Evolutionary conservation across 2,113 vertebrate genomes (phyloP).

Genomic region (Benitochromis conjunctus): DNA sequence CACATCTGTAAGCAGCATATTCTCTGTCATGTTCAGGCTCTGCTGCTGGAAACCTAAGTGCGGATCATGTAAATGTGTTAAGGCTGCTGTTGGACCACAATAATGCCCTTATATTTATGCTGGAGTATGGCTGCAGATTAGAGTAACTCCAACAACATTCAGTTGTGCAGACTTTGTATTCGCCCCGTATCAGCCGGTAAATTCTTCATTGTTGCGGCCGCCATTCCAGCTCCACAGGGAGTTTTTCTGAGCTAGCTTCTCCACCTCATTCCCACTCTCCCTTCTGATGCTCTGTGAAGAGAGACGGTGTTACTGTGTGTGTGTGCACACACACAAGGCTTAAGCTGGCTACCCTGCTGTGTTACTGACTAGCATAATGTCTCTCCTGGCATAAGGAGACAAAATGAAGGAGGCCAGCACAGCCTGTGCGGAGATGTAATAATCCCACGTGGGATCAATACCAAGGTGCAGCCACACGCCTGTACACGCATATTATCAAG

Average conservation of each 20-base stretch:
- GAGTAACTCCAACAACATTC: slow-evolving; percentile 67
- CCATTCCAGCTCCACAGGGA: slow-evolving; percentile 56
- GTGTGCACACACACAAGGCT: slow-evolving; percentile 34
- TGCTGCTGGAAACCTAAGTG: slow-evolving; percentile 77
- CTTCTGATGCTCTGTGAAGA: slow-evolving; percentile 18
- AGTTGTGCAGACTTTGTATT: slow-evolving; percentile 67
- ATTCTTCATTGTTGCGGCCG: slow-evolving; percentile 59
- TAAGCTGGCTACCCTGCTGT: slow-evolving; percentile 56
- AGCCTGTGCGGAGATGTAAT: slow-evolving; percentile 18
- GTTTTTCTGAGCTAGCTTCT: slow-evolving; percentile 54
- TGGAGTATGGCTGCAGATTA: slow-evolving; percentile 88
- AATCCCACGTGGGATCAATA: slow-evolving; percentile 71
- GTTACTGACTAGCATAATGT: slow-evolving; percentile 57
- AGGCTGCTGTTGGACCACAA: slow-evolving; percentile 74
- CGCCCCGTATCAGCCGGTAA: slow-evolving; percentile 66
- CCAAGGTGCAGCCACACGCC: slow-evolving; percentile 36
- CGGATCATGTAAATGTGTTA: slow-evolving; percentile 85
- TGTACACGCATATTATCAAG: slow-evolving; percentile 57
- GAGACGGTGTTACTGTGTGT: slow-evolving; percentile 49
- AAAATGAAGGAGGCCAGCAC: slow-evolving; percentile 20
- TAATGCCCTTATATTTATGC: slow-evolving; percentile 93
- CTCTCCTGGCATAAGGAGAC: slow-evolving; percentile 61
- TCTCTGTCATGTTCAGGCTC: slow-evolving; percentile 81
- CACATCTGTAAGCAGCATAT: slow-evolving; percentile 73
- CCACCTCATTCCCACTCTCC: slow-evolving; percentile 48